These are phyloP conservation scores for Torymus aiolomorphi DNA, from an alignment of 2,888 invertebrate genomes.

Conservation along the genomic window DNA sequence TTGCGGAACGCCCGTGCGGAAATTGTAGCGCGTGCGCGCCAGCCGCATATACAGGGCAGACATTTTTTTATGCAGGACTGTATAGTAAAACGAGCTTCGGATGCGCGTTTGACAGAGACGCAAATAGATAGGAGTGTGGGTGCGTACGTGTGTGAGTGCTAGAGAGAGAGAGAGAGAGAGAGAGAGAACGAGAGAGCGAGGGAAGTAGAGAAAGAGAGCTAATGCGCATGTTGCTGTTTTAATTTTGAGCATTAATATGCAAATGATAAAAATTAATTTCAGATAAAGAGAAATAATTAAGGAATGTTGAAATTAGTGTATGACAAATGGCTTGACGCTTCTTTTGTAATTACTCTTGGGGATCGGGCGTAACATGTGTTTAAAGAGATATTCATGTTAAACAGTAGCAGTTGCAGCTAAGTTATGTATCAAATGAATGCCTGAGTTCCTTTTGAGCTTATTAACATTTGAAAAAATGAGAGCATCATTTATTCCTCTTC, in stretches of 20 bases:
- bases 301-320: constrained; percentile 9
- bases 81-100: too few species aligned
- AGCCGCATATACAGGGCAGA: constrained; percentile 59
- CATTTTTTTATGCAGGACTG: constrained; percentile 24
- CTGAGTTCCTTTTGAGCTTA: too few species aligned
- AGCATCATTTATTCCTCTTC: neutral
- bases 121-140: too few species aligned
- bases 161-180: too few species aligned
- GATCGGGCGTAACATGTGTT: constrained; percentile 18
- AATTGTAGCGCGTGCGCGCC: constrained; percentile 46
- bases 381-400: constrained; percentile 14
- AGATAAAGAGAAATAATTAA: constrained; percentile 38
- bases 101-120: too few species aligned
- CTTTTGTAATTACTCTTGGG: constrained; percentile 18
- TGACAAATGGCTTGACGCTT: constrained; percentile 18
- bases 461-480: too few species aligned
- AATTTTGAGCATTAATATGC: constrained; percentile 17
- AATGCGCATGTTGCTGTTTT: constrained; percentile 1
- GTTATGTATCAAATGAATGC: constrained; percentile 12
- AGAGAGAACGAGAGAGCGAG: too few species aligned
- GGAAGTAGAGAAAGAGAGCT: too few species aligned
- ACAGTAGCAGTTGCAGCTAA: constrained; percentile 12
- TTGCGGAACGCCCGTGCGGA: constrained; percentile 46
- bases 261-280: constrained; percentile 37
- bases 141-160: too few species aligned